Percentiles rank a stretch among this genome's conserved stretches.
Evolutionary conservation across 2,888 invertebrate species (phyloP).

Genomic region (Ctenicera cuprea): DNA sequence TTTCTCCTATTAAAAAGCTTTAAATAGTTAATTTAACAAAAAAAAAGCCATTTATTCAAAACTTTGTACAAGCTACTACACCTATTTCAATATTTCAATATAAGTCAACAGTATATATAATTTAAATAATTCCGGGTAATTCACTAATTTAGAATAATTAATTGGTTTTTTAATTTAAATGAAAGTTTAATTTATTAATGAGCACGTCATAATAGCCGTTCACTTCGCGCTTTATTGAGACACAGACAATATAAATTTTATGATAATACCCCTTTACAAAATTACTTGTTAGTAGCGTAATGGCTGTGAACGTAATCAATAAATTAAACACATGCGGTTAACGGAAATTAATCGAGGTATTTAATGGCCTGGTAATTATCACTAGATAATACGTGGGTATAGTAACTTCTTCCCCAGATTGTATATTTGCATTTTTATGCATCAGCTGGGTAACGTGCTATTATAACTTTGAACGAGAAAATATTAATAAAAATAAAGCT

Average conservation of each 20-base stretch:
- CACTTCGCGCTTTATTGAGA: not conserved
- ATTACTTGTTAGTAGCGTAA: constrained; percentile 12
- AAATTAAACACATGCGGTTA: constrained; percentile 18
- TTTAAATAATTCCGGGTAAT: constrained; percentile 10
- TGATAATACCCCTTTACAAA: constrained; percentile 13
- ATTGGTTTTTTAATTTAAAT: constrained; percentile 1
- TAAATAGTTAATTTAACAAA: too few species aligned
- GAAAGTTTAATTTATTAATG: constrained; percentile 10
- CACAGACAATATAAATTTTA: constrained; percentile 20
- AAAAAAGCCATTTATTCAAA: too few species aligned
- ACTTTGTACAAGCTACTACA: too few species aligned
- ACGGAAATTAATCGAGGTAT: constrained; percentile 19
- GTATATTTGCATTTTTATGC: too few species aligned
- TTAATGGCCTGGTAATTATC: constrained; percentile 9
- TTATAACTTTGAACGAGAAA: too few species aligned
- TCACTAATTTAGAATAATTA: not conserved
- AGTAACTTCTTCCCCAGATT: too few species aligned
- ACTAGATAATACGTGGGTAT: not conserved
- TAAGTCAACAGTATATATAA: not conserved
- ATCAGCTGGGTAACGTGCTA: too few species aligned
- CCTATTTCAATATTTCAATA: not conserved
- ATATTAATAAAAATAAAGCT: too few species aligned
- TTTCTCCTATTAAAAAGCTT: too few species aligned
- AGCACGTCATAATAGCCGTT: not conserved
- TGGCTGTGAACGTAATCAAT: constrained; percentile 9